Conservation (phyloP, 2,113 vertebrate species). For the Mesembrinibis cayennensis region DNA sequence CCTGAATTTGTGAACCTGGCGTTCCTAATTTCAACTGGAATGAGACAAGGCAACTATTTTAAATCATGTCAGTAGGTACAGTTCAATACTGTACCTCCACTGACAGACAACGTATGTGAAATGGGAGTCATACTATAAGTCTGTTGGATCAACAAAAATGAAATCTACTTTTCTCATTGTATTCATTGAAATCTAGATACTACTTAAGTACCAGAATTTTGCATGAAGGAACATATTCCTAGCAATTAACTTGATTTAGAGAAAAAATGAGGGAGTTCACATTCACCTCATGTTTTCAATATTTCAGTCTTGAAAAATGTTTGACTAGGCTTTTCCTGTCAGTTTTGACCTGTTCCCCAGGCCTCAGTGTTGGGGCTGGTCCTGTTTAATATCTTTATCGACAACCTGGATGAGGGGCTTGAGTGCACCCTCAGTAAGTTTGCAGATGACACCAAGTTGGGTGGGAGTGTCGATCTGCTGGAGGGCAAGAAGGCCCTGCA, state of each 20-base stretch:
- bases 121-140: background rate
- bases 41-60: background rate
- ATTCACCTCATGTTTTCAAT: background rate
- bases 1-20: background rate
- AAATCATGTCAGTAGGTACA: background rate
- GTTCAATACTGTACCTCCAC: background rate
- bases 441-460: too few relatives aligned
- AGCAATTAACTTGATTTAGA: background rate
- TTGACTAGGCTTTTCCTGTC: background rate
- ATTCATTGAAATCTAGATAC: background rate
- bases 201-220: background rate
- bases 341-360: background rate
- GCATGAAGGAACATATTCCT: background rate
- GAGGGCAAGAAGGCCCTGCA: too few relatives aligned
- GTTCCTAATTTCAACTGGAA: background rate
- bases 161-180: background rate
- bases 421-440: too few relatives aligned
- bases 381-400: too few relatives aligned
- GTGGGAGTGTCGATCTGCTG: too few relatives aligned
- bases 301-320: background rate
- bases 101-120: background rate
- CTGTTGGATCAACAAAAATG: background rate
- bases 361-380: too few relatives aligned
- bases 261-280: background rate
- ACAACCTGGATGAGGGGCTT: too few relatives aligned